phyloP scores from a whole-genome alignment of 2,797 vertebrate genomes.

The Sparus aurata region DNA sequence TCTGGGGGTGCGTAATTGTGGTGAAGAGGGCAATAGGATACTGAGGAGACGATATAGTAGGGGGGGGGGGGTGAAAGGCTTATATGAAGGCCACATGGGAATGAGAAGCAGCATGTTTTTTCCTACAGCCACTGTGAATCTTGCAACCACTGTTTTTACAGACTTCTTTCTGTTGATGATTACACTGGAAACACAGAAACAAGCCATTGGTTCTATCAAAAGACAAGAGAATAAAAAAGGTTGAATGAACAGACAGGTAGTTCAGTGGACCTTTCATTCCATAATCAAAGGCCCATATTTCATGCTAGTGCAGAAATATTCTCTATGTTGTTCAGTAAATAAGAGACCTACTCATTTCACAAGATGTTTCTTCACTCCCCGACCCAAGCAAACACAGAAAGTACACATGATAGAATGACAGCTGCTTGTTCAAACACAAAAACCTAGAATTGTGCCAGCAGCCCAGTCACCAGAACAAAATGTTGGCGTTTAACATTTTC shows the following conservation, averaged over 20 bases:
- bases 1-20: constrained; percentile 45
- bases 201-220: constrained; percentile 14
- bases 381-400: constrained; percentile 1
- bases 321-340: constrained; percentile 19
- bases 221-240: constrained; percentile 5
- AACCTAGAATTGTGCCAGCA: neutral
- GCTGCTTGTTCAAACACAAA: constrained; percentile 13
- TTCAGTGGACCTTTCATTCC: constrained; percentile 5
- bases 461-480: too few relatives aligned
- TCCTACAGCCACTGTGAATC: neutral
- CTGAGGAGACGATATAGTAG: constrained; percentile 20
- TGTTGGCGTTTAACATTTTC: too few relatives aligned
- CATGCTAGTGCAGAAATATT: constrained; percentile 2
- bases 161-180: constrained; percentile 30
- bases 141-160: constrained; percentile 26
- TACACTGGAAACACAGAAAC: constrained; percentile 23
- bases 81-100: constrained; percentile 43
- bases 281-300: constrained; percentile 17
- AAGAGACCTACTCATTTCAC: constrained; percentile 1
- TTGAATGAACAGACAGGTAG: neutral
- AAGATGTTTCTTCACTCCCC: neutral
- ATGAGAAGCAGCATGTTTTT: constrained; percentile 22
- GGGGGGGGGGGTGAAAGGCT: constrained; percentile 27
- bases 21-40: constrained; percentile 51
- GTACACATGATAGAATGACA: neutral